Conservation (phyloP, 2,797 vertebrate species). For the Hozukius guyotensis region DNA sequence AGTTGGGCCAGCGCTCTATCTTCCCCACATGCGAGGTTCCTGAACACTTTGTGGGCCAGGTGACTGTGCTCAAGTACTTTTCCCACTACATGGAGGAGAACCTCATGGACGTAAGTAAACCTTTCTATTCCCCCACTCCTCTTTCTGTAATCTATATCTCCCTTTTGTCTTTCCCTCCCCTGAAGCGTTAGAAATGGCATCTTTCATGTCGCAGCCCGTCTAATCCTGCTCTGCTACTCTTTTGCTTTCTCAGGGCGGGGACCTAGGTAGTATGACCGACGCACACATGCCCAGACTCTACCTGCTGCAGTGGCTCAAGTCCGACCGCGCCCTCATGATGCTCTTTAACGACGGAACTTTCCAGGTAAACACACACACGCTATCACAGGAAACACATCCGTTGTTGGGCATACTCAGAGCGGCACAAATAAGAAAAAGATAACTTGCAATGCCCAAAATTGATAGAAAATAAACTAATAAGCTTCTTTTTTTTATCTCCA, state of each 20-base stretch:
- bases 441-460: background rate
- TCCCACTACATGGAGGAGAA: slow-evolving; percentile 99
- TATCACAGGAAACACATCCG: background rate
- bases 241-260: slow-evolving; percentile 88
- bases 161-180: slow-evolving; percentile 24
- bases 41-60: slow-evolving; percentile 95
- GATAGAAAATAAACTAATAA: background rate
- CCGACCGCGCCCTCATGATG: slow-evolving; percentile 98
- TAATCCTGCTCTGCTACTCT: slow-evolving; percentile 39
- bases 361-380: slow-evolving; percentile 86
- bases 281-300: slow-evolving; percentile 91
- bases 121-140: background rate
- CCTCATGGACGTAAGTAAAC: slow-evolving; percentile 96
- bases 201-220: slow-evolving; percentile 48
- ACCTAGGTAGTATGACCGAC: slow-evolving; percentile 90
- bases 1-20: slow-evolving; percentile 93
- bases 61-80: slow-evolving; percentile 98
- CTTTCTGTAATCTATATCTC: background rate
- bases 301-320: slow-evolving; percentile 98
- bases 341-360: slow-evolving; percentile 99
- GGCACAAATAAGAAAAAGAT: background rate
- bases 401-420: slow-evolving; percentile 38
- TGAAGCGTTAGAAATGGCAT: slow-evolving; percentile 15
- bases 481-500: slow-evolving; percentile 25
- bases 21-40: slow-evolving; percentile 92